phyloP scores from a whole-genome alignment of 2,797 vertebrate genomes.

The Coluber constrictor region DNA sequence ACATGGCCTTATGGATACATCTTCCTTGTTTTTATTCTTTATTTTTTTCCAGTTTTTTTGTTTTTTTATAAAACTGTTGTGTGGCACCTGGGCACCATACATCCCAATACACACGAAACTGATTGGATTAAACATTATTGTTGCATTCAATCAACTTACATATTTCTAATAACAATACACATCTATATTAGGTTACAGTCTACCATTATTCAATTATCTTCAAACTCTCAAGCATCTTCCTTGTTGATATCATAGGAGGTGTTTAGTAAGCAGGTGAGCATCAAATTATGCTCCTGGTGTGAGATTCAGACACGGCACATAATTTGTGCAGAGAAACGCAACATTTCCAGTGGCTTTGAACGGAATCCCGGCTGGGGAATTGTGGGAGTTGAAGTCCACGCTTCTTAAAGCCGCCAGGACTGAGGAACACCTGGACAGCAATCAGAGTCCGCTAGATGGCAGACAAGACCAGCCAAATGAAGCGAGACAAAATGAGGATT shows the following conservation, averaged over 20 bases:
- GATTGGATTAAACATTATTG: too few species aligned
- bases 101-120: too few species aligned
- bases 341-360: not conserved
- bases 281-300: not conserved
- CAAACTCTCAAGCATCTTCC: too few species aligned
- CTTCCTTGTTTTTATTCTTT: not conserved
- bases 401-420: not conserved
- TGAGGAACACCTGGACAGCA: not conserved
- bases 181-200: too few species aligned
- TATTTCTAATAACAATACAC: too few species aligned
- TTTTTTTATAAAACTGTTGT: too few species aligned
- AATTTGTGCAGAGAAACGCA: not conserved
- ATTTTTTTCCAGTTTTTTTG: too few species aligned
- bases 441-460: constrained; percentile 58
- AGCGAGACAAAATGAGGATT: not conserved
- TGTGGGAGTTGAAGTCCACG: not conserved
- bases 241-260: not conserved
- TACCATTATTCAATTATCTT: too few species aligned
- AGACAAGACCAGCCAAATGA: constrained; percentile 23
- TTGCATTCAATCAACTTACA: too few species aligned
- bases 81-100: too few species aligned
- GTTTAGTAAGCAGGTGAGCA: not conserved
- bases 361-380: not conserved
- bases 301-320: not conserved
- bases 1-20: not conserved